Conservation (phyloP, 2,797 vertebrate genomes). For the Botia kubotai region DNA sequence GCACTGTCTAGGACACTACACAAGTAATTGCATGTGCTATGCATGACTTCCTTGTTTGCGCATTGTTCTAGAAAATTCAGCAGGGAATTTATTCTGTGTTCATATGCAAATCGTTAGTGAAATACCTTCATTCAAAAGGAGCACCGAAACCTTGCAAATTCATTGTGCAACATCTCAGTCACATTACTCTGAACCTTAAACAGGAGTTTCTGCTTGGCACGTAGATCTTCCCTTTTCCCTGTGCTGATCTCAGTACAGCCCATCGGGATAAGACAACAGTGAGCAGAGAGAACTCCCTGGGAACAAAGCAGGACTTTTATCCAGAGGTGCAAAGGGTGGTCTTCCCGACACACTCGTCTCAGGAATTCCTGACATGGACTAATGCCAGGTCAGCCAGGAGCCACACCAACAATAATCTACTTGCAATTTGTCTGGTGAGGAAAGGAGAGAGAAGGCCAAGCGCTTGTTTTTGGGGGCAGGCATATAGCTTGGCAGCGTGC, state of each 20-base stretch:
- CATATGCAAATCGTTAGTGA: slow-evolving; percentile 8
- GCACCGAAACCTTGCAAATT: slow-evolving; percentile 41
- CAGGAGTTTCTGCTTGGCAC: slow-evolving; percentile 31
- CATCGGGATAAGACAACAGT: slow-evolving; percentile 18
- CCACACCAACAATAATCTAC: slow-evolving; percentile 39
- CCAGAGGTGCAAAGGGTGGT: slow-evolving; percentile 35
- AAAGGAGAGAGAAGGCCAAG: slow-evolving; percentile 5
- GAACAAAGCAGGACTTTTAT: slow-evolving; percentile 36
- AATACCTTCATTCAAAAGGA: not conserved
- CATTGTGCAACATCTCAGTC: not conserved
- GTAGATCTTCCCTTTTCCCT: not conserved
- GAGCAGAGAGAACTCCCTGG: slow-evolving; percentile 32
- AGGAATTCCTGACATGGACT: slow-evolving; percentile 45
- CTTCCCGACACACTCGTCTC: slow-evolving; percentile 43
- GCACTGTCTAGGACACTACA: no score
- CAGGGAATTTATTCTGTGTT: slow-evolving; percentile 25
- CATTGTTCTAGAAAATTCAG: not conserved
- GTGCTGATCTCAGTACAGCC: slow-evolving; percentile 18
- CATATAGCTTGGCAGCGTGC: not conserved
- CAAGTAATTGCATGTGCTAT: not conserved
- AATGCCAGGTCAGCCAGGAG: slow-evolving; percentile 27
- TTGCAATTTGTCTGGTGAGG: slow-evolving; percentile 31
- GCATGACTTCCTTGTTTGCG: not conserved
- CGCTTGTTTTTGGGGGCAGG: not conserved
- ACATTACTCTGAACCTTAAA: not conserved